A percentile compares a stretch with the other conserved stretches of the same genome.
phyloP scores from a whole-genome alignment of 2,888 invertebrate species.

The Hydrotaea diabolus region DNA sequence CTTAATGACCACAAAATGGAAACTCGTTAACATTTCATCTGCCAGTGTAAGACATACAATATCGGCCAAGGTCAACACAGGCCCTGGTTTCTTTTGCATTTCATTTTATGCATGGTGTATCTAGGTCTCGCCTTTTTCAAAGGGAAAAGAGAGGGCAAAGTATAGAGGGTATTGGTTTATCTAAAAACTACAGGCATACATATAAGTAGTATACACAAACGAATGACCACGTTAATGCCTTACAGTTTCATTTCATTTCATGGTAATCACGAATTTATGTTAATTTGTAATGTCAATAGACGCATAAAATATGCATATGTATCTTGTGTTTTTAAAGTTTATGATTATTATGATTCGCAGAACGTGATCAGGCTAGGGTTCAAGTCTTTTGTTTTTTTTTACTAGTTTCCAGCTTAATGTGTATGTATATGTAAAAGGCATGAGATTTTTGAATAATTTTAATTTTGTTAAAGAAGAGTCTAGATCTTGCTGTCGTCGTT shows the following conservation, averaged over 20 bases:
- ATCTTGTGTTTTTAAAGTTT: background rate
- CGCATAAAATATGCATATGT: constrained; percentile 32
- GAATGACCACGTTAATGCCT: background rate
- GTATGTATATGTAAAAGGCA: no score
- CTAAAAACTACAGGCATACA: background rate
- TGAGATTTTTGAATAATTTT: no score
- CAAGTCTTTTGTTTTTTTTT: background rate
- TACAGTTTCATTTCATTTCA: constrained; percentile 16
- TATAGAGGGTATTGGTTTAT: background rate
- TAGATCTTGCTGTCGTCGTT: background rate
- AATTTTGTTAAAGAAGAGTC: background rate
- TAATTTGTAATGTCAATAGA: constrained; percentile 58
- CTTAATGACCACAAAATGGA: background rate
- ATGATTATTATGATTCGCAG: constrained; percentile 8
- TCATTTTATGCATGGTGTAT: constrained; percentile 20
- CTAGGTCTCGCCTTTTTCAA: background rate
- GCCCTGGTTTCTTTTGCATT: background rate
- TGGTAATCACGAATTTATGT: constrained; percentile 54
- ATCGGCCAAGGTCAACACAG: constrained; percentile 44
- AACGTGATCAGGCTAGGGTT: constrained; percentile 11
- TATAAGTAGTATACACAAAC: no score
- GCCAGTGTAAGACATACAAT: constrained; percentile 2
- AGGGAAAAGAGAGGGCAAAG: no score
- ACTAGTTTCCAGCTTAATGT: no score
- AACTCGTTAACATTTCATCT: constrained; percentile 13